Conservation (phyloP, 2,113 vertebrate genomes). For the Pogonocichla stellata region DNA sequence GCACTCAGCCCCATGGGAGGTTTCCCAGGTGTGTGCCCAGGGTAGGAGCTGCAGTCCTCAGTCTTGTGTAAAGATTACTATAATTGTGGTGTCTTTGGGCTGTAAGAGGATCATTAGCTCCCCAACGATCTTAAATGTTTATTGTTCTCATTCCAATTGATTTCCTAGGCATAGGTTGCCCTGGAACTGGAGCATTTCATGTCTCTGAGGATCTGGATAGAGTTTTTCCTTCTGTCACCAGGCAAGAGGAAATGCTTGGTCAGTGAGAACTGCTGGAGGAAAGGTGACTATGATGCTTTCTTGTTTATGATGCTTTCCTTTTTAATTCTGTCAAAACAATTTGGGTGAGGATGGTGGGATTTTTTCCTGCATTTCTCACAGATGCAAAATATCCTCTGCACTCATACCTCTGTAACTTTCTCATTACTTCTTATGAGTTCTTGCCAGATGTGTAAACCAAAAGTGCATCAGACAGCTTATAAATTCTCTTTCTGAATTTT, state of each 20-base stretch:
- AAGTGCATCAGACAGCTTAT: not conserved
- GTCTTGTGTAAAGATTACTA: not conserved
- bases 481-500: not conserved
- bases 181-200: not conserved
- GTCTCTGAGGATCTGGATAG: not conserved
- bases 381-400: not conserved
- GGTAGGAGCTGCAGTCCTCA: not conserved
- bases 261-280: not conserved
- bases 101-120: not conserved
- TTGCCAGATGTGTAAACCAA: not conserved
- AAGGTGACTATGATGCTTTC: not conserved
- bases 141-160: not conserved
- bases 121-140: not conserved
- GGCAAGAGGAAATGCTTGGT: not conserved
- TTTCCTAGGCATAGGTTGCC: not conserved
- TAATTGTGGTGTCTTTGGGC: not conserved
- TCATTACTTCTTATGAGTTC: not conserved
- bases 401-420: not conserved
- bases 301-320: not conserved
- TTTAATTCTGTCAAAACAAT: not conserved
- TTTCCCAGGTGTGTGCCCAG: not conserved
- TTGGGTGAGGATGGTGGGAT: not conserved
- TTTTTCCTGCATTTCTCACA: not conserved
- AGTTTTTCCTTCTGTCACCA: not conserved
- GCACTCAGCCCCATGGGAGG: rapidly evolving